Evolutionary conservation across 2,113 vertebrate species (phyloP).

Genomic region (Stegostoma tigrinum): DNA sequence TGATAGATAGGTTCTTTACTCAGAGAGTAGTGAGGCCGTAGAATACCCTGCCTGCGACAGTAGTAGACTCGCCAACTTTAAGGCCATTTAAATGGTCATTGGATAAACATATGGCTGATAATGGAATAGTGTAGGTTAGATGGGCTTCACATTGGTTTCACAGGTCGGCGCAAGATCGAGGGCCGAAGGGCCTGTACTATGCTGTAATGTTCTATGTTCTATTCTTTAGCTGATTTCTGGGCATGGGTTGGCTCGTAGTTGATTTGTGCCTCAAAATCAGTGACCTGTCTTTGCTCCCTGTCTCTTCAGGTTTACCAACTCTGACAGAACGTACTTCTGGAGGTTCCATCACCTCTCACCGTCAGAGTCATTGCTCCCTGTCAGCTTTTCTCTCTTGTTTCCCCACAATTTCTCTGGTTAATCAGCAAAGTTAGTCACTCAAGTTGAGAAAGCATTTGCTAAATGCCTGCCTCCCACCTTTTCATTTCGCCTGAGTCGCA

Average conservation of each 20-base stretch:
- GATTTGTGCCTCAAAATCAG: not conserved
- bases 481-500: not conserved
- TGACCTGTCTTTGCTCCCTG: not conserved
- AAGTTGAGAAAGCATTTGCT: not conserved
- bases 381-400: not conserved
- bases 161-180: too few relatives aligned
- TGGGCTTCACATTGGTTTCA: too few relatives aligned
- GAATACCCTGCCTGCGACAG: too few relatives aligned
- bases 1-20: too few relatives aligned
- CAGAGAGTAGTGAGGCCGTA: too few relatives aligned
- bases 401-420: not conserved
- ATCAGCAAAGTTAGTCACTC: not conserved
- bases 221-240: not conserved
- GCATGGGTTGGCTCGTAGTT: not conserved
- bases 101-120: too few relatives aligned
- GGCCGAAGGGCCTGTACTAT: too few relatives aligned
- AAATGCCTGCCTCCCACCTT: too few relatives aligned
- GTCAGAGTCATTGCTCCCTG: not conserved
- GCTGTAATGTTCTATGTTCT: too few relatives aligned
- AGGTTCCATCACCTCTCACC: not conserved
- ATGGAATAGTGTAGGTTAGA: too few relatives aligned
- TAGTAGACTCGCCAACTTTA: too few relatives aligned
- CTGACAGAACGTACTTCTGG: not conserved
- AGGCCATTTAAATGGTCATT: too few relatives aligned
- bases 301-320: not conserved